A percentile compares a stretch with the other conserved stretches of the same genome.
Conservation (phyloP, 2,113 vertebrate species). For the Pollimyrus isidori region DNA sequence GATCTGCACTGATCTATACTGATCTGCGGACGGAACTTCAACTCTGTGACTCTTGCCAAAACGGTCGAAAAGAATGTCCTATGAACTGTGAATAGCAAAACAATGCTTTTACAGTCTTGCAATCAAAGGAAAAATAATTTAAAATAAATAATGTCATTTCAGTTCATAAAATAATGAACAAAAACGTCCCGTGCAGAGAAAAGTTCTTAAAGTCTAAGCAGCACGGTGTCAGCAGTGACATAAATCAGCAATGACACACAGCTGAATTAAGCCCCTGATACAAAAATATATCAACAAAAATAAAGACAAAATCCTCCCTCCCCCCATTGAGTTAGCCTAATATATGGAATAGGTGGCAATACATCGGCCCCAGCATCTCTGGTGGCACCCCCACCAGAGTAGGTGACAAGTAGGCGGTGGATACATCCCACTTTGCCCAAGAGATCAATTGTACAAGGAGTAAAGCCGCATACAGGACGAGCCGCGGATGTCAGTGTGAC, state of each 20-base stretch:
- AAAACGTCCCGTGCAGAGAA: neutral
- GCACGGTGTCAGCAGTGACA: neutral
- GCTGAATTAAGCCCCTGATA: neutral
- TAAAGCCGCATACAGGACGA: constrained; percentile 22
- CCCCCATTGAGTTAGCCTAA: neutral
- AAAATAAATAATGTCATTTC: neutral
- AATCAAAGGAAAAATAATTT: neutral
- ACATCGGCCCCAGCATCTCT: neutral
- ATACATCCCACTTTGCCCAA: constrained; percentile 13
- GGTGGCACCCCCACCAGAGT: neutral
- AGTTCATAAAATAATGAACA: neutral
- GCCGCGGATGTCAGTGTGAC: constrained; percentile 6
- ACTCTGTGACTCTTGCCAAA: neutral
- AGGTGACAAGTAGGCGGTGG: neutral
- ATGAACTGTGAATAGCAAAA: neutral
- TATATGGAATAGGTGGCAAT: neutral
- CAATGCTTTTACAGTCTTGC: neutral
- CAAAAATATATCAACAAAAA: neutral
- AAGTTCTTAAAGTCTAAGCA: neutral
- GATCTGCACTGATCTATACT: neutral
- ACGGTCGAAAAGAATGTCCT: neutral
- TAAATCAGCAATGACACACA: neutral
- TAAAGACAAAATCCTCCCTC: neutral
- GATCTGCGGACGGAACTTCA: neutral
- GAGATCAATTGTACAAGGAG: constrained; percentile 24